These are phyloP conservation scores for Urocolius indicus DNA, from an alignment of 2,113 vertebrate genomes.

Conservation along the genomic window DNA sequence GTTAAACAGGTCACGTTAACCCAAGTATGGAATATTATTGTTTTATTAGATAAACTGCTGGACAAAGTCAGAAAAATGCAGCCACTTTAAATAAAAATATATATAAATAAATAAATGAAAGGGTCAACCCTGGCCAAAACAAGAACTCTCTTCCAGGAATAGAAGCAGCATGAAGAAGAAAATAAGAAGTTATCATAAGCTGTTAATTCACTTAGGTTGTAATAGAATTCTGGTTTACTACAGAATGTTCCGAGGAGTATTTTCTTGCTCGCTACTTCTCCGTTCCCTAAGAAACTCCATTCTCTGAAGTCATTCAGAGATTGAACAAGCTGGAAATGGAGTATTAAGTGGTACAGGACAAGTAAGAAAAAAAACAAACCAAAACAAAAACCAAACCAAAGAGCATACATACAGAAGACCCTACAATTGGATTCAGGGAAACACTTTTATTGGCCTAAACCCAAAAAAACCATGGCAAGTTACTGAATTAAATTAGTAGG, in stretches of 20 bases:
- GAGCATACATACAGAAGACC: not conserved
- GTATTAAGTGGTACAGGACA: not conserved
- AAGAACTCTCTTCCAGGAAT: constrained; percentile 9
- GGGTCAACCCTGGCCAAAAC: not conserved
- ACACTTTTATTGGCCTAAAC: not conserved
- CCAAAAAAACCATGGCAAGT: not conserved
- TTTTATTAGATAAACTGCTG: not conserved
- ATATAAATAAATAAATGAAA: not conserved
- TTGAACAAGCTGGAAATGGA: not conserved
- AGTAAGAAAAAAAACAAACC: not conserved
- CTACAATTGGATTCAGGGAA: not conserved
- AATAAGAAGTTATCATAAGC: not conserved
- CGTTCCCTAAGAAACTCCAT: not conserved
- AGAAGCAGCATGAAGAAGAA: not conserved
- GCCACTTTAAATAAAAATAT: not conserved
- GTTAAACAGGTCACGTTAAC: not conserved
- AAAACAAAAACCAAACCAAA: not conserved
- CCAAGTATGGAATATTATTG: not conserved
- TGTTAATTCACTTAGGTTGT: not conserved
- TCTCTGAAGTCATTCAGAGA: not conserved
- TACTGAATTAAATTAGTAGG: not conserved
- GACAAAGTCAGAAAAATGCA: not conserved
- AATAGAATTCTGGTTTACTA: not conserved
- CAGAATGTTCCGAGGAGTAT: not conserved
- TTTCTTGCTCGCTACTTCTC: not conserved